phyloP scores from a whole-genome alignment of 2,888 invertebrate genomes.

The Amblyjoppa proteus region DNA sequence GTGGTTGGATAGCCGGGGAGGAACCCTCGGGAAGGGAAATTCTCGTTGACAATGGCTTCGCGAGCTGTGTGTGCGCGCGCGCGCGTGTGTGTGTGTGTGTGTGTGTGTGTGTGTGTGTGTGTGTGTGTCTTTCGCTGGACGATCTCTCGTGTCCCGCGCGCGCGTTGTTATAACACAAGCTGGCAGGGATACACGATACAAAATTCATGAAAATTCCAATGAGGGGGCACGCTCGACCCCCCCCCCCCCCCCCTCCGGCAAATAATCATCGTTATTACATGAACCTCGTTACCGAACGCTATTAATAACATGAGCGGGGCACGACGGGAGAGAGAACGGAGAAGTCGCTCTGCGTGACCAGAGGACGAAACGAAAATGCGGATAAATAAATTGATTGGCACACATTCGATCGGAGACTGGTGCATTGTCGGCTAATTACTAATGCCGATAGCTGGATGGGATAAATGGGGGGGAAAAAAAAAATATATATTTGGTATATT shows the following conservation, averaged over 20 bases:
- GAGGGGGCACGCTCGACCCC: not conserved
- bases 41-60: constrained; percentile 48
- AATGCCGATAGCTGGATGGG: not conserved
- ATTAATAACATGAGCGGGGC: constrained; percentile 50
- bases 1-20: not conserved
- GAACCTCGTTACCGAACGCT: constrained; percentile 57
- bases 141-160: not conserved
- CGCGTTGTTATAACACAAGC: constrained; percentile 2
- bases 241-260: not conserved
- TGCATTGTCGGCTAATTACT: constrained; percentile 35
- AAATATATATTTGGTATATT: not conserved
- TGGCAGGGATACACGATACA: constrained; percentile 16
- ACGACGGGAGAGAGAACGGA: not conserved
- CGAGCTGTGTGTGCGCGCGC: not conserved
- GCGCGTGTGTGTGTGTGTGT: too few relatives aligned
- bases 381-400: constrained; percentile 61
- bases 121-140: not conserved
- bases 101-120: too few relatives aligned
- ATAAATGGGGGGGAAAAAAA: not conserved
- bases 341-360: constrained; percentile 42
- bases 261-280: constrained; percentile 54
- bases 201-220: constrained; percentile 62
- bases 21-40: constrained; percentile 15
- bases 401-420: constrained; percentile 7
- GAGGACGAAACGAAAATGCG: constrained; percentile 24